Percentiles rank a stretch among this genome's conserved stretches.
Conservation (phyloP, 2,888 invertebrate species). For the Dryobotodes eremita region DNA sequence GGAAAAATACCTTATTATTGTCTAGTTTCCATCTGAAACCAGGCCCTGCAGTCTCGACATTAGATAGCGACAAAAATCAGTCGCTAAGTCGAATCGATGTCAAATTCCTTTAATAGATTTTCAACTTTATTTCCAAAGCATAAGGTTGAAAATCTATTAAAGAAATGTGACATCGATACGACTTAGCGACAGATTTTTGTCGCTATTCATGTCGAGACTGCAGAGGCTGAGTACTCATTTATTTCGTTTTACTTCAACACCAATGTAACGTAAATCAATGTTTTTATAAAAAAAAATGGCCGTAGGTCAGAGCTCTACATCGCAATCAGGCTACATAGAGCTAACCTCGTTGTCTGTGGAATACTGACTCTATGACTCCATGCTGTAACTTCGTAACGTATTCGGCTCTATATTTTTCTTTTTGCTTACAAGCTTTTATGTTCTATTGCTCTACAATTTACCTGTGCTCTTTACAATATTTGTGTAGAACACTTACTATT, state of each 20-base stretch:
- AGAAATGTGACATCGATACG: no score
- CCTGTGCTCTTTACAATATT: not conserved
- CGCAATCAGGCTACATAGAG: constrained; percentile 49
- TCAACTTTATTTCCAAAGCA: no score
- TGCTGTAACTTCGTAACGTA: constrained; percentile 43
- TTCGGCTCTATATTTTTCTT: constrained; percentile 23
- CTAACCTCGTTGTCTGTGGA: constrained; percentile 49
- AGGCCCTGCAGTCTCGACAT: no score
- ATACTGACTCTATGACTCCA: constrained; percentile 12
- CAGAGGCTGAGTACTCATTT: not conserved
- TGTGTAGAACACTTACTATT: not conserved
- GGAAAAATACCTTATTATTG: no score
- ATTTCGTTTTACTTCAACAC: not conserved
- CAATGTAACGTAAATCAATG: not conserved
- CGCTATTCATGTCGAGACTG: no score
- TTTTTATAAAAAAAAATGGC: constrained; percentile 8
- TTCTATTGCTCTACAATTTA: constrained; percentile 17
- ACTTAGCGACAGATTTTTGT: no score
- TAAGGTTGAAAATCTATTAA: no score
- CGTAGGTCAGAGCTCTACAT: constrained; percentile 28
- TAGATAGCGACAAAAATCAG: no score
- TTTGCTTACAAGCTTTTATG: constrained; percentile 25
- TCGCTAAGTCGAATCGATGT: no score
- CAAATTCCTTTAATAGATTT: no score
- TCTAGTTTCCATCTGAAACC: not conserved